phyloP scores from a whole-genome alignment of 1,140 invertebrate species.

The Nomia melanderi region DNA sequence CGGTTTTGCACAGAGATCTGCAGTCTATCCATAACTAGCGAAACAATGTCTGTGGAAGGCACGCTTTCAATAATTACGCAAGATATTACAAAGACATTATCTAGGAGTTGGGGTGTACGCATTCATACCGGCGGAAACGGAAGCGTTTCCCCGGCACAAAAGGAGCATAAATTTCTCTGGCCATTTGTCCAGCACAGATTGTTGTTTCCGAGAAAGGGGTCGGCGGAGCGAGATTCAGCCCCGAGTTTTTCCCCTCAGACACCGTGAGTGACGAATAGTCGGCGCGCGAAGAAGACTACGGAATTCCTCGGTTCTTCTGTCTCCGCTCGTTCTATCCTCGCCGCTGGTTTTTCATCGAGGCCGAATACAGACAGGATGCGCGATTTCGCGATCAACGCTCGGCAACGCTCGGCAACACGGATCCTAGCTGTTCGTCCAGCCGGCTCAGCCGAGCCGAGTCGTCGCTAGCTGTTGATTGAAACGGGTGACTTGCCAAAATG shows the following conservation, averaged over 20 bases:
- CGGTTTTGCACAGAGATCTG: no score
- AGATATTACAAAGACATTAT: background rate
- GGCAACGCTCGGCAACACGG: no score
- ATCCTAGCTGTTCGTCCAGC: no score
- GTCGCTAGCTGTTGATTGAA: conserved; percentile 60
- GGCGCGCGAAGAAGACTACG: background rate
- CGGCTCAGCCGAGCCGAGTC: background rate
- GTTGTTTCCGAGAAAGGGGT: conserved; percentile 40
- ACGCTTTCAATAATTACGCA: background rate
- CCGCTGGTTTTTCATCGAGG: background rate
- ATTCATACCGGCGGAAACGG: background rate
- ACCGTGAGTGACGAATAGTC: conserved; percentile 48
- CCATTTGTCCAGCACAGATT: conserved; percentile 35
- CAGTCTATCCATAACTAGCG: background rate
- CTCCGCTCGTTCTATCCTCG: background rate
- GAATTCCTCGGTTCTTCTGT: conserved; percentile 5
- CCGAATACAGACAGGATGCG: background rate
- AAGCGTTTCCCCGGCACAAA: conserved; percentile 36
- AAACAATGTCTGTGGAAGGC: background rate
- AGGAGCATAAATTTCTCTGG: conserved; percentile 25
- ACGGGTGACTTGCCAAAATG: conserved; percentile 67
- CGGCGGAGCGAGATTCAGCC: conserved; percentile 26
- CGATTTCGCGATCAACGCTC: background rate
- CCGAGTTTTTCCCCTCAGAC: conserved; percentile 17
- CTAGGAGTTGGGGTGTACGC: background rate